These are phyloP conservation scores for Octodonta nipae DNA, from an alignment of 2,888 invertebrate species.

Conservation along the genomic window DNA sequence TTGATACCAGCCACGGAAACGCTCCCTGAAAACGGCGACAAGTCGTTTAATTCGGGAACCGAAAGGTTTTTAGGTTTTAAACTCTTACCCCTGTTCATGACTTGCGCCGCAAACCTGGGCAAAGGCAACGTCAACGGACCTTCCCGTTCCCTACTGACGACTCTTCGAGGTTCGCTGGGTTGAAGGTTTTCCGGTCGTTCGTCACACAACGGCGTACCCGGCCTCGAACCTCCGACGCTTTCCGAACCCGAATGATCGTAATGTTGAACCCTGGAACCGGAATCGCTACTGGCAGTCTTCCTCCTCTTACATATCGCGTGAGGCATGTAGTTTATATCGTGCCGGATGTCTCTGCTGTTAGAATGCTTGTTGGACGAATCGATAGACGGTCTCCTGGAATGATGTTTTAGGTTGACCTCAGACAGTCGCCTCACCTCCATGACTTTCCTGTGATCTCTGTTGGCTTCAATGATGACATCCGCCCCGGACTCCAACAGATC, in stretches of 20 bases:
- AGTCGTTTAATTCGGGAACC: neutral
- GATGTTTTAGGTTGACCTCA: slow-evolving; percentile 34
- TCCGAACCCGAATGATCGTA: slow-evolving; percentile 46
- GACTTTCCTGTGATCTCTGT: slow-evolving; percentile 33
- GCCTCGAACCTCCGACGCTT: slow-evolving; percentile 58
- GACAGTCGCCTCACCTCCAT: slow-evolving; percentile 43
- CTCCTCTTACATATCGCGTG: slow-evolving; percentile 42
- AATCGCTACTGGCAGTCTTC: slow-evolving; percentile 37
- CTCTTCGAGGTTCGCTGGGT: slow-evolving; percentile 56
- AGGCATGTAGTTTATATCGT: slow-evolving; percentile 28
- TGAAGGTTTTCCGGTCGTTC: slow-evolving; percentile 61
- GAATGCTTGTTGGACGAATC: slow-evolving; percentile 34
- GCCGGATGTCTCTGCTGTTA: slow-evolving; percentile 10
- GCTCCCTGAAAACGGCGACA: slow-evolving; percentile 16
- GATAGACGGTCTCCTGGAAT: slow-evolving; percentile 40
- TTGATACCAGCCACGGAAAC: slow-evolving; percentile 35
- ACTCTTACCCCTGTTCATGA: slow-evolving; percentile 19
- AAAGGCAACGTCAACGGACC: slow-evolving; percentile 69
- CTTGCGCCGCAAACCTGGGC: slow-evolving; percentile 67
- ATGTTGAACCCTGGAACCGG: slow-evolving; percentile 31
- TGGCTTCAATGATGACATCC: slow-evolving; percentile 34
- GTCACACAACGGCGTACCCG: slow-evolving; percentile 75
- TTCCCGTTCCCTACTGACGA: slow-evolving; percentile 39
- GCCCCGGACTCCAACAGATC: slow-evolving; percentile 36
- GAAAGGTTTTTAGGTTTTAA: too few species aligned